Evolutionary conservation across 2,888 invertebrate genomes (phyloP).

Genomic region (Silvanus unidentatus): DNA sequence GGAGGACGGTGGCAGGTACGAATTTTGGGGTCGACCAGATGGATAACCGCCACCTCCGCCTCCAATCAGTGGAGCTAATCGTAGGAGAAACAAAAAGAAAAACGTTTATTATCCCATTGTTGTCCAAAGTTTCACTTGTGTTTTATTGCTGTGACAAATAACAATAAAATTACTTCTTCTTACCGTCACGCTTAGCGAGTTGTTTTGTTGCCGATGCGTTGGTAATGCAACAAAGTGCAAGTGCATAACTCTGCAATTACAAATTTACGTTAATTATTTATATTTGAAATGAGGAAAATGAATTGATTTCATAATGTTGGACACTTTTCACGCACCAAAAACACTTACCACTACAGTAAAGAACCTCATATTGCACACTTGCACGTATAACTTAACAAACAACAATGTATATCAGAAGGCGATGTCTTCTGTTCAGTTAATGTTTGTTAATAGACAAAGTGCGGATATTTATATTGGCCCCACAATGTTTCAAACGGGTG

Average conservation of each 20-base stretch:
- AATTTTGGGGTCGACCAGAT: slow-evolving; percentile 37
- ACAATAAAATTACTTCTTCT: slow-evolving; percentile 10
- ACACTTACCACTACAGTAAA: slow-evolving; percentile 27
- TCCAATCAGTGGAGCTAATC: slow-evolving; percentile 3
- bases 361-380: slow-evolving; percentile 25
- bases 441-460: slow-evolving; percentile 18
- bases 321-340: slow-evolving; percentile 4
- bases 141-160: no score
- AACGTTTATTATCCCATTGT: not conserved
- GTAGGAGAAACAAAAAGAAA: no score
- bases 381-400: slow-evolving; percentile 16
- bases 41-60: slow-evolving; percentile 13
- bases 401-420: slow-evolving; percentile 16
- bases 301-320: no score
- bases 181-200: slow-evolving; percentile 35
- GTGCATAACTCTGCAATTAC: slow-evolving; percentile 29
- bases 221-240: slow-evolving; percentile 30
- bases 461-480: slow-evolving; percentile 27
- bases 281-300: slow-evolving; percentile 9
- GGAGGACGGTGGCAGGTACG: slow-evolving; percentile 36
- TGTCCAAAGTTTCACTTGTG: no score
- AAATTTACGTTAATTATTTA: not conserved
- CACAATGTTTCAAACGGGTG: slow-evolving; percentile 21
- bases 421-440: slow-evolving; percentile 22
- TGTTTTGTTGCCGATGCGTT: slow-evolving; percentile 23